Evolutionary conservation across 2,888 invertebrate species (phyloP).

Genomic region (Melanostoma scalare): DNA sequence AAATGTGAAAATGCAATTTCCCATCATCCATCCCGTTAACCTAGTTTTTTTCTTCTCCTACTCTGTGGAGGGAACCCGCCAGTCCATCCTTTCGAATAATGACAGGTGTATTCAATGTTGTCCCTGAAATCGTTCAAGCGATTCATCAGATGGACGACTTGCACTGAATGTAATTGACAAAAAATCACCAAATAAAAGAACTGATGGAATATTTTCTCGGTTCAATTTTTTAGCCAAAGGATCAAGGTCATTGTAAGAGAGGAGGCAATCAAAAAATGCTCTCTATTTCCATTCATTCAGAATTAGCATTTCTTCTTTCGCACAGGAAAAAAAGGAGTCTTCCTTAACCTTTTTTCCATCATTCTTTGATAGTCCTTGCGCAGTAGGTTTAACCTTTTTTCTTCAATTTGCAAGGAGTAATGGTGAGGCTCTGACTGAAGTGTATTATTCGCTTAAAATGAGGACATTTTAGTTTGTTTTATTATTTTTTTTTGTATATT

Average conservation of each 20-base stretch:
- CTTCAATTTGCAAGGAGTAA: background rate
- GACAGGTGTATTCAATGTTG: slow-evolving; percentile 8
- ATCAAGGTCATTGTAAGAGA: background rate
- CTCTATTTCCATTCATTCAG: slow-evolving; percentile 18
- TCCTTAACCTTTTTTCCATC: background rate
- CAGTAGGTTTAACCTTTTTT: slow-evolving; percentile 32
- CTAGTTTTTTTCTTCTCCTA: slow-evolving; percentile 4
- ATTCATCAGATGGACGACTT: background rate
- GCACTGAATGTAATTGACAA: slow-evolving; percentile 27
- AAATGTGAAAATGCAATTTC: slow-evolving; percentile 42
- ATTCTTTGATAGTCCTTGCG: slow-evolving; percentile 18
- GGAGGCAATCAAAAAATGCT: slow-evolving; percentile 8
- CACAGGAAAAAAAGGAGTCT: background rate
- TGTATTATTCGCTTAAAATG: slow-evolving; percentile 41
- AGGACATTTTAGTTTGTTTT: slow-evolving; percentile 21
- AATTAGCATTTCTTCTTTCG: slow-evolving; percentile 11
- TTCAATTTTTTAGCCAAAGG: background rate
- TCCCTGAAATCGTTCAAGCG: slow-evolving; percentile 14
- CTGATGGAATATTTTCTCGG: slow-evolving; percentile 1
- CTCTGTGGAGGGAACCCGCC: background rate
- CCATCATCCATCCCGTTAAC: background rate
- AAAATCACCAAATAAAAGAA: slow-evolving; percentile 13
- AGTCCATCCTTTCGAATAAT: background rate
- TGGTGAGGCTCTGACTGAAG: background rate
- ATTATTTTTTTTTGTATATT: background rate